Base-by-base conservation (phyloP, 1,140 invertebrate species). In the Scaptomyza montana region DNA sequence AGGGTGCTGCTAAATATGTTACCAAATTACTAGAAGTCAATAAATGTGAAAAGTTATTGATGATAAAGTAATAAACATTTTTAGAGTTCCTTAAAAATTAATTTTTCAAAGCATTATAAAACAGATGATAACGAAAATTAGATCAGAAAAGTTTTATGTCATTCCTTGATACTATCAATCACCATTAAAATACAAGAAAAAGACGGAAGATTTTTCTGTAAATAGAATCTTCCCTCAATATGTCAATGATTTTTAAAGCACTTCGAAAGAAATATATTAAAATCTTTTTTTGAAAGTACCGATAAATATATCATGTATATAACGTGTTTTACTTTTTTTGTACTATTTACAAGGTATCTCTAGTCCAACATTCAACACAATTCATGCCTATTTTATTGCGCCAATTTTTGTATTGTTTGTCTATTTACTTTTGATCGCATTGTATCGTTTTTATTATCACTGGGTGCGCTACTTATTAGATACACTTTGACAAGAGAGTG, bases 361-460 rank as follows among this genome's bases (percentile, higher is more conserved):
- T 3, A 2, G 16, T 47, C 28, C 21, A 12, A 1, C 0, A 2
- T 21, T 41, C 8, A 9, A 12, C 9, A 3, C 0, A 13, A 10
- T 54, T 45, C 6, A 19, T 30, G 9, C 2, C n/a, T 19, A 13
- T 57, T 72, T 67, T 73, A 56, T 43, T 74, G 60, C 51, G 72
- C 60, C 72, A 74, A 74, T 74, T 74, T 54, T 19, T 36, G 57
- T 41, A 64, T 60, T 64, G 41, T 70, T 57, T 7, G 45, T 21
- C 28, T 69, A 43, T 59, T 59, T 64, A 70, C 43, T 62, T 57
- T 74, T 49, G 67, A 64, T 64, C 41, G 72, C 60, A 59, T 74
- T 70, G 54, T 74, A 69, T 53, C 33, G 66, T 43, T 70, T 59
- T 74, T 68, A 60, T 67, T 73, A 45, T 68, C 57, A 45, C 43